Percentiles rank a stretch among this genome's conserved stretches.
Conservation (phyloP, 2,888 invertebrate species). For the Trachelus stipa region DNA sequence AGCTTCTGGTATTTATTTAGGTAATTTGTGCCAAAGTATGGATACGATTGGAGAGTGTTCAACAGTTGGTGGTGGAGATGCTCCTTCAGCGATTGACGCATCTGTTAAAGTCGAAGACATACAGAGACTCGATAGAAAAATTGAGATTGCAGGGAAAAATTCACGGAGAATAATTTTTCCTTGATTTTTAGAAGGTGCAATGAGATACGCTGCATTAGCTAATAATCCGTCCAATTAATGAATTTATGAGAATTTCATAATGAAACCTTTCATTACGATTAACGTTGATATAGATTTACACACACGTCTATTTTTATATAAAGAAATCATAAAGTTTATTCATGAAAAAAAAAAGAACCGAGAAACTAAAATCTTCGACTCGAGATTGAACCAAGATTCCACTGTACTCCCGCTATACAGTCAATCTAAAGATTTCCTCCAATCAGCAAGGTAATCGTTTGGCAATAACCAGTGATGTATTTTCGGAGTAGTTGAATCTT, state of each 20-base stretch:
- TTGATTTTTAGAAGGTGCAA: background rate
- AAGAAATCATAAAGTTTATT: constrained; percentile 19
- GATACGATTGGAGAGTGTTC: constrained; percentile 38
- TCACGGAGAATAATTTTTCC: constrained; percentile 11
- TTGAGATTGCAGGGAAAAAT: constrained; percentile 32
- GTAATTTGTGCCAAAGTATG: background rate
- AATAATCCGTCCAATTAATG: background rate
- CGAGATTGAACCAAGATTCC: background rate
- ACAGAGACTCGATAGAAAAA: constrained; percentile 37
- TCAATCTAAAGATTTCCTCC: background rate
- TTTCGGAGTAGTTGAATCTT: background rate
- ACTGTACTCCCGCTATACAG: background rate
- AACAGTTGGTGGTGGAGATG: constrained; percentile 48
- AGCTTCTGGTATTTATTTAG: constrained; percentile 21
- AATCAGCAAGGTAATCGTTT: background rate
- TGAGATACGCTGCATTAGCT: background rate
- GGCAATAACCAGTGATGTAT: background rate
- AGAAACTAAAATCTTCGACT: constrained; percentile 9
- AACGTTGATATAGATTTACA: constrained; percentile 8
- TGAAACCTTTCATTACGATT: constrained; percentile 13
- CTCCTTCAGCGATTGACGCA: constrained; percentile 42
- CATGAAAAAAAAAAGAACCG: constrained; percentile 14
- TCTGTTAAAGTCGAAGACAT: constrained; percentile 39
- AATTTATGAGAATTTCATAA: background rate
- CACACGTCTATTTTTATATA: background rate